Base-by-base conservation (phyloP, 1,140 invertebrate species). In the Propsilocerus akamusi region DNA sequence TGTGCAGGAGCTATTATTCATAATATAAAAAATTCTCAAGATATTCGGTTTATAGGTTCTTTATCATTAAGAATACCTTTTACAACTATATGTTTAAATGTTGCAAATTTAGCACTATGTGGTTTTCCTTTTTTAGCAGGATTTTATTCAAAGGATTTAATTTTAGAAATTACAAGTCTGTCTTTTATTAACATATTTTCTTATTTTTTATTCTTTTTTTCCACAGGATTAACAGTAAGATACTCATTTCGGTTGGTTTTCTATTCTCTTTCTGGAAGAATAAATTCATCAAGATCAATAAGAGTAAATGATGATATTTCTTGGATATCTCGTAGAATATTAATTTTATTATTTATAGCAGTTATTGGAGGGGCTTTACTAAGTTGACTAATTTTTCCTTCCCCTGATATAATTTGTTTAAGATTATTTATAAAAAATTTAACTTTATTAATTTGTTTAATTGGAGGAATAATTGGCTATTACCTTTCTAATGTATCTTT, bases 81-180 rank as follows among this genome's bases (percentile, higher is more conserved):
- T 55, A 66, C 64, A 54, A 63, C 59, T 46, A 53, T 59, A 53
- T 68, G 59, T 62, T 72, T 74, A 59, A 65, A 66, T 61, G 62
- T 71, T 55, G 60, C 63, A 49, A 73, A 68, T 62, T 63, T 74
- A 56, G 61, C 67, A 55, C 67, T 77, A 58, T 69, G 63, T 63
- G 69, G 72, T 0, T 57, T 73, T 55, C 70, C 73, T 23, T 77
- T 76, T 75, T 64, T 76, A 59, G 59, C 70, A 3, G 74, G 73
- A 23, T 76, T 77, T 76, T 78, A 75, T 68, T 77, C 74, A 5
- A 78, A 78, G 47, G 73, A 78, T 70, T 65, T 72, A 67, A 75
- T 78, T 71, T 69, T 74, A 63, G 73, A 74, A 54, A 46, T 68
- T 55, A 61, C 70, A 54, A 63, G 58, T 54, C 61, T 70, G 59